Evolutionary conservation across 1,140 invertebrate species (phyloP).

Genomic region (Drosophila kurseongensis): DNA sequence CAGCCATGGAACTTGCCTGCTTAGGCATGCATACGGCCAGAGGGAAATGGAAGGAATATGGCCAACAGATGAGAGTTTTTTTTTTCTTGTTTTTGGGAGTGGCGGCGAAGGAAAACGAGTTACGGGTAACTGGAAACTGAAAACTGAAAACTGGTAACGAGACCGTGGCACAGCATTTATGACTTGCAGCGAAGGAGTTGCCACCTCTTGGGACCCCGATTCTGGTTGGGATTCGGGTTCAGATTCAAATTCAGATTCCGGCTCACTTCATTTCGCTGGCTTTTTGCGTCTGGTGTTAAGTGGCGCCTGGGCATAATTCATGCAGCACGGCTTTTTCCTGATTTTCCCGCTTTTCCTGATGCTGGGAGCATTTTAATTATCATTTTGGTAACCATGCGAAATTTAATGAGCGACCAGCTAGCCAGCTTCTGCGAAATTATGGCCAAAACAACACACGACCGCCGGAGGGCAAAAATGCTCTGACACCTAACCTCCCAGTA

Average conservation of each 20-base stretch:
- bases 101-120: constrained; percentile 1
- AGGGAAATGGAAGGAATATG: constrained; percentile 8
- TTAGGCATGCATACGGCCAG: constrained; percentile 43
- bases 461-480: constrained; percentile 23
- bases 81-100: neutral
- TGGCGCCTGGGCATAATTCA: constrained; percentile 52
- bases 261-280: constrained; percentile 8
- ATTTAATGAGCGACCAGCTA: constrained; percentile 63
- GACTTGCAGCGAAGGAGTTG: constrained; percentile 38
- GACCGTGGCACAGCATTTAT: constrained; percentile 52
- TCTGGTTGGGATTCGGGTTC: constrained; percentile 12
- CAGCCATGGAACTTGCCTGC: constrained; percentile 34
- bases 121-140: constrained; percentile 8
- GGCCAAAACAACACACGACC: constrained; percentile 46
- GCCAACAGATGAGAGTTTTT: constrained; percentile 5
- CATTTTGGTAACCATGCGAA: constrained; percentile 70
- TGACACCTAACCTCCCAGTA: constrained; percentile 22
- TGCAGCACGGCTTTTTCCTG: constrained; percentile 34
- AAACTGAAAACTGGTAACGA: constrained; percentile 6
- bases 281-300: constrained; percentile 36
- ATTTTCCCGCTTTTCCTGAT: constrained; percentile 2
- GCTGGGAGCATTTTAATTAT: constrained; percentile 66
- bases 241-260: constrained; percentile 10
- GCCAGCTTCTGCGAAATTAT: constrained; percentile 55
- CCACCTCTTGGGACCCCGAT: constrained; percentile 4